Conservation (phyloP, 2,797 vertebrate genomes). For the Streptopelia turtur region DNA sequence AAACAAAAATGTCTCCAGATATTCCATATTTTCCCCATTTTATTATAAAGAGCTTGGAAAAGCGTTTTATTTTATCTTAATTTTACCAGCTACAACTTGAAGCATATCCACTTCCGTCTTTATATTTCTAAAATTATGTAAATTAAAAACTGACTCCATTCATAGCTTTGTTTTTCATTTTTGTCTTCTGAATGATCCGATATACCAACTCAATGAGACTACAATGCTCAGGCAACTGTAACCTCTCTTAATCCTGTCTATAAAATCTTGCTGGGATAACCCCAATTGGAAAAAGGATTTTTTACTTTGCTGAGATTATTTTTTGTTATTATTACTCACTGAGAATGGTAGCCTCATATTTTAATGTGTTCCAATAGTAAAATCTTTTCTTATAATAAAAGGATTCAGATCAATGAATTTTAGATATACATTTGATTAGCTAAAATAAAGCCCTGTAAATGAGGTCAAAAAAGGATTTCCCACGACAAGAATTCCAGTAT, state of each 20-base stretch:
- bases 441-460: slow-evolving; percentile 12
- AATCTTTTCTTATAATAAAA: slow-evolving; percentile 34
- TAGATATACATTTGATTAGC: not conserved
- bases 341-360: not conserved
- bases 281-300: slow-evolving; percentile 46
- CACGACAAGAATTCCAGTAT: not conserved
- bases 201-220: not conserved
- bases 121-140: not conserved
- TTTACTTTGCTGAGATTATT: slow-evolving; percentile 40
- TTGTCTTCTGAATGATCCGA: not conserved
- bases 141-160: not conserved
- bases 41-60: not conserved
- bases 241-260: not conserved
- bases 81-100: not conserved
- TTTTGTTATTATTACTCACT: slow-evolving; percentile 7
- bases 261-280: slow-evolving; percentile 36
- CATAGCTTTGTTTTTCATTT: slow-evolving; percentile 5
- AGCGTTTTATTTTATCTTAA: not conserved
- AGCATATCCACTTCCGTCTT: not conserved
- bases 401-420: slow-evolving; percentile 30
- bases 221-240: not conserved
- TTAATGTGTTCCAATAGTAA: not conserved
- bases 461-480: not conserved
- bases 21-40: not conserved
- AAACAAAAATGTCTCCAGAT: not conserved